Conservation (phyloP, 2,888 invertebrate genomes). For the Capitulum mitella region DNA sequence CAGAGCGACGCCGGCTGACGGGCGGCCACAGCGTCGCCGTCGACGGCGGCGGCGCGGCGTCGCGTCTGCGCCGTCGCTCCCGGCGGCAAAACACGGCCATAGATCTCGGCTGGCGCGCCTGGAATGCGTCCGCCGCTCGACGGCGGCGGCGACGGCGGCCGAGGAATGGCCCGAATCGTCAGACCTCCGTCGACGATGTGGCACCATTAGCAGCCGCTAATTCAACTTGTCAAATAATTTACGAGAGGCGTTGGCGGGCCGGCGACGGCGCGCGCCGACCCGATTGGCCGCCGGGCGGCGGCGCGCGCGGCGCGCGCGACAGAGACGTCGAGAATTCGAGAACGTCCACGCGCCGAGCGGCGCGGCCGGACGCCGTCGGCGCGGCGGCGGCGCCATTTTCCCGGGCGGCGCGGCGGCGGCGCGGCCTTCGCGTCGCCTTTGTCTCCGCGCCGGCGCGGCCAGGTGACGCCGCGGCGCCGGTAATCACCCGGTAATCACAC, state of each 20-base stretch:
- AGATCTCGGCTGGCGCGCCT: background rate
- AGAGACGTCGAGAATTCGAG: constrained; percentile 12
- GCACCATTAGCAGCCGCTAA: background rate
- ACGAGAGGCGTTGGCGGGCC: background rate
- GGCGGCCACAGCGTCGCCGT: too few relatives aligned
- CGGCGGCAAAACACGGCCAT: constrained; percentile 18
- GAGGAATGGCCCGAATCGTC: background rate
- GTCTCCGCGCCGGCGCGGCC: background rate
- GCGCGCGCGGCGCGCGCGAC: background rate
- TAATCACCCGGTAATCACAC: background rate
- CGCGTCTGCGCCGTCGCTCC: background rate
- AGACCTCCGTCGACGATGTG: constrained; percentile 22
- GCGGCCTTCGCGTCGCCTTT: background rate
- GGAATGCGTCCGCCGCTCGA: background rate
- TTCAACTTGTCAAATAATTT: constrained; percentile 21
- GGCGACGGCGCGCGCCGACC: background rate
- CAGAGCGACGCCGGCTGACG: too few relatives aligned
- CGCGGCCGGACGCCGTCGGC: background rate
- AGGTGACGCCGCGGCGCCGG: background rate
- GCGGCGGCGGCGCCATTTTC: background rate
- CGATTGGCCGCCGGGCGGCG: background rate
- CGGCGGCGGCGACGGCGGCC: background rate
- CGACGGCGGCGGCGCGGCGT: too few relatives aligned
- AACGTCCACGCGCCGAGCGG: background rate
- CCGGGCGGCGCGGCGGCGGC: background rate